phyloP scores from a whole-genome alignment of 2,797 vertebrate genomes.

The Numenius phaeopus region DNA sequence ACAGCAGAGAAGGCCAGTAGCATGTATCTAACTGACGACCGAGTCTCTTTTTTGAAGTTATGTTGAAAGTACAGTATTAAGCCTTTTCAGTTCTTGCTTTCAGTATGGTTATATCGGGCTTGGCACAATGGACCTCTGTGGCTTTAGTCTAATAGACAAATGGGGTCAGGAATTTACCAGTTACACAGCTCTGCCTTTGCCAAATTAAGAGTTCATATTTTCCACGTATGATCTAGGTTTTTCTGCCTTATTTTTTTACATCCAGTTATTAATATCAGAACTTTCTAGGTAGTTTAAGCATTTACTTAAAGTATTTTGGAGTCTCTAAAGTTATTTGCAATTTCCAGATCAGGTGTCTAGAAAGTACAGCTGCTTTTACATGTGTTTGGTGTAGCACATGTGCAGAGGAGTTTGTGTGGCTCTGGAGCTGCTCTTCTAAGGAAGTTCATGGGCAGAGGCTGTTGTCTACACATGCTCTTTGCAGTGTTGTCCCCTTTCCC shows the following conservation, averaged over 20 bases:
- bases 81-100: neutral
- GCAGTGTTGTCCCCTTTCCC: neutral
- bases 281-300: neutral
- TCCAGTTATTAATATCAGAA: neutral
- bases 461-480: neutral
- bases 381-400: neutral
- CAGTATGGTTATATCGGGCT: neutral
- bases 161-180: neutral
- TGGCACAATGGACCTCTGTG: neutral
- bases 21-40: neutral
- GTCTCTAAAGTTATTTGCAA: neutral
- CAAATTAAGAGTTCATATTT: neutral
- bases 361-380: neutral
- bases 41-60: neutral
- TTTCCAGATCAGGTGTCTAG: neutral
- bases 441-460: neutral
- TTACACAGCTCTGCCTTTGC: neutral
- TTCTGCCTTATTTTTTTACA: neutral
- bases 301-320: neutral
- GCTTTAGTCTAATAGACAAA: neutral
- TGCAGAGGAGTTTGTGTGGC: neutral
- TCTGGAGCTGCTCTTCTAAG: neutral
- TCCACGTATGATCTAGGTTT: neutral
- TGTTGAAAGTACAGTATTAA: neutral
- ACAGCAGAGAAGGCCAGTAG: neutral